Percentiles rank a stretch among this genome's conserved stretches.
Conservation (phyloP, 2,888 invertebrate genomes). For the Phorcus lineatus region DNA sequence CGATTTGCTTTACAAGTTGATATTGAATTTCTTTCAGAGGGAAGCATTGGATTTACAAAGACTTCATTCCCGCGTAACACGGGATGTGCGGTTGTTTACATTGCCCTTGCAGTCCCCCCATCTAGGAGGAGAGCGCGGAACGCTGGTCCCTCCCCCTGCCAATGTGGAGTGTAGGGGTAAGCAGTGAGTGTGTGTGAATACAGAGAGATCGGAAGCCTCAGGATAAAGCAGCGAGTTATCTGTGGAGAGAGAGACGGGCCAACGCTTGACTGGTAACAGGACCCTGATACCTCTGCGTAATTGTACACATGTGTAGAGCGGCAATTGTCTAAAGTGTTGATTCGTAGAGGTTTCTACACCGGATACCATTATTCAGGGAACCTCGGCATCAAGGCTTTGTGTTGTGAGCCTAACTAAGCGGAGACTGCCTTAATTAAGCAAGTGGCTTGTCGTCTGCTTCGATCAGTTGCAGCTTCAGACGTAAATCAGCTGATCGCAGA, state of each 20-base stretch:
- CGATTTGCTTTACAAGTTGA: background rate
- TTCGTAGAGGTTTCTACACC: no score
- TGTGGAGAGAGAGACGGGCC: no score
- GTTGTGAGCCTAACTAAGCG: background rate
- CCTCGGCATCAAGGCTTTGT: no score
- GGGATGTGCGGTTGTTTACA: background rate
- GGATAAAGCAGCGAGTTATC: no score
- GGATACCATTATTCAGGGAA: no score
- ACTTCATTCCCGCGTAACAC: background rate
- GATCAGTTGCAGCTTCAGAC: background rate
- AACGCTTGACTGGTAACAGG: no score
- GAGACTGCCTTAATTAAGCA: conserved; percentile 6
- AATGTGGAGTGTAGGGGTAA: no score
- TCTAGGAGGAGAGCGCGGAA: background rate
- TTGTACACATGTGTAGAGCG: no score
- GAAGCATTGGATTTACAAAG: background rate
- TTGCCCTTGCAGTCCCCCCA: background rate
- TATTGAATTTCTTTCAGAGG: conserved; percentile 1
- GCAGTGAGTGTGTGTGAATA: no score
- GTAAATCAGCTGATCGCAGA: background rate
- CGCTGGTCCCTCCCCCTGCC: background rate
- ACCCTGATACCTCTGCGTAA: no score
- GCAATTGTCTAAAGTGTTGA: no score
- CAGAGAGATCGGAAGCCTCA: no score
- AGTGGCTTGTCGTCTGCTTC: background rate